Percentiles rank a stretch among this genome's conserved stretches.
phyloP scores from a whole-genome alignment of 2,888 invertebrate species.

The Rhimphoctona megacephalus region DNA sequence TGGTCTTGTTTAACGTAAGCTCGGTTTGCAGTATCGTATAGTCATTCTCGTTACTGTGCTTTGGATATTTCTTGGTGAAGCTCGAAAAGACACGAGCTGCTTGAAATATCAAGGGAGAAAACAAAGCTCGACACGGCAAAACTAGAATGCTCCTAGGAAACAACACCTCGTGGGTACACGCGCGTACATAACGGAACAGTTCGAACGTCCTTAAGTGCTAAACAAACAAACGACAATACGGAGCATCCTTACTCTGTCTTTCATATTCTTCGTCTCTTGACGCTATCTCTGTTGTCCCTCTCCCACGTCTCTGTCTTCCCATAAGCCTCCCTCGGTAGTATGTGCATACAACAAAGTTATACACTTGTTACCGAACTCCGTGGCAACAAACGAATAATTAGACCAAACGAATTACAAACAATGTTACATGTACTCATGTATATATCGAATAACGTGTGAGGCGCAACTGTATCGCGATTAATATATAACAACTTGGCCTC shows the following conservation, averaged over 20 bases:
- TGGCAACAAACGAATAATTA: slow-evolving; percentile 32
- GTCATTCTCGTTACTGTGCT: slow-evolving; percentile 31
- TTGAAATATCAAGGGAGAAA: slow-evolving; percentile 56
- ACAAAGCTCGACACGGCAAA: slow-evolving; percentile 36
- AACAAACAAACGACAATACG: slow-evolving; percentile 40
- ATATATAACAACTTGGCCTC: not conserved
- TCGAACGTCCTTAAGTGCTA: slow-evolving; percentile 55
- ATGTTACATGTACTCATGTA: not conserved
- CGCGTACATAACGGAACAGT: slow-evolving; percentile 27
- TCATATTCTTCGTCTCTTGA: not conserved
- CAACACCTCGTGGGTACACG: not conserved
- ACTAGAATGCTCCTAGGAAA: slow-evolving; percentile 32
- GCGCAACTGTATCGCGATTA: slow-evolving; percentile 7
- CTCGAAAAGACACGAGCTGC: slow-evolving; percentile 9
- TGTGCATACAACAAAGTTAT: slow-evolving; percentile 40
- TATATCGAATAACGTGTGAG: not conserved
- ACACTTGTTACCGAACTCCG: slow-evolving; percentile 11
- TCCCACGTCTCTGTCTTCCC: not conserved
- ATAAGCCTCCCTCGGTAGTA: not conserved
- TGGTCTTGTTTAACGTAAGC: not conserved
- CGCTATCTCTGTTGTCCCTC: slow-evolving; percentile 8
- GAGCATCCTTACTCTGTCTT: slow-evolving; percentile 10
- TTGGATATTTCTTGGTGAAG: slow-evolving; percentile 18
- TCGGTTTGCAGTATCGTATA: not conserved
- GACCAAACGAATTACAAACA: slow-evolving; percentile 15